These are phyloP conservation scores for Cyprinodon diabolis DNA, from an alignment of 2,797 vertebrate genomes.

Conservation along the genomic window DNA sequence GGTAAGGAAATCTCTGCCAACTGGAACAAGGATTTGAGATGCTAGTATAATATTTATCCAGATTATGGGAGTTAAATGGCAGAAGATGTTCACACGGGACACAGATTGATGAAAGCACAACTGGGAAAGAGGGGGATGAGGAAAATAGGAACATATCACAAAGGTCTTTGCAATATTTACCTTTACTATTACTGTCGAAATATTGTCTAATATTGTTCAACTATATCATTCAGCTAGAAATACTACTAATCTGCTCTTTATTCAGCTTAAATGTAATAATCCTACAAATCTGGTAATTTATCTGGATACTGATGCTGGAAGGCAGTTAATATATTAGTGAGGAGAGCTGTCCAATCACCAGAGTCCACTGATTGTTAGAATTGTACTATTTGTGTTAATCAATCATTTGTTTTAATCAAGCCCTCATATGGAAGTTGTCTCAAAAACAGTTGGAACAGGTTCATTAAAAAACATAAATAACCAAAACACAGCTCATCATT, in stretches of 20 bases:
- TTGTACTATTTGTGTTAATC: conserved; percentile 6
- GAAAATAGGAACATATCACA: not conserved
- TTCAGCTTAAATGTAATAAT: not conserved
- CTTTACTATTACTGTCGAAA: not conserved
- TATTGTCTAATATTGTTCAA: not conserved
- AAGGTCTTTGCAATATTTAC: not conserved
- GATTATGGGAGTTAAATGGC: not conserved
- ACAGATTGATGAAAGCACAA: not conserved
- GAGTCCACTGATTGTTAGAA: not conserved
- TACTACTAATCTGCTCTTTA: too few relatives aligned
- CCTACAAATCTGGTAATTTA: conserved; percentile 1
- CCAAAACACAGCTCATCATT: not conserved
- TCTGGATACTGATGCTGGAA: not conserved
- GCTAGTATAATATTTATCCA: not conserved
- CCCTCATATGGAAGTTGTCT: not conserved
- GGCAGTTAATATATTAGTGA: not conserved
- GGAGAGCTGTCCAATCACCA: not conserved
- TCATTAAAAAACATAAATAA: not conserved
- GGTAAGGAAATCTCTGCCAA: not conserved
- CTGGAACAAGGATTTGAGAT: not conserved
- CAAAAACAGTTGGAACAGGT: not conserved
- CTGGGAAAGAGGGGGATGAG: not conserved
- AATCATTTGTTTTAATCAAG: not conserved
- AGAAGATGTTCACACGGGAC: not conserved
- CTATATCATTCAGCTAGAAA: not conserved